phyloP scores from a whole-genome alignment of 2,113 vertebrate genomes.

The Chaetodon auriga region DNA sequence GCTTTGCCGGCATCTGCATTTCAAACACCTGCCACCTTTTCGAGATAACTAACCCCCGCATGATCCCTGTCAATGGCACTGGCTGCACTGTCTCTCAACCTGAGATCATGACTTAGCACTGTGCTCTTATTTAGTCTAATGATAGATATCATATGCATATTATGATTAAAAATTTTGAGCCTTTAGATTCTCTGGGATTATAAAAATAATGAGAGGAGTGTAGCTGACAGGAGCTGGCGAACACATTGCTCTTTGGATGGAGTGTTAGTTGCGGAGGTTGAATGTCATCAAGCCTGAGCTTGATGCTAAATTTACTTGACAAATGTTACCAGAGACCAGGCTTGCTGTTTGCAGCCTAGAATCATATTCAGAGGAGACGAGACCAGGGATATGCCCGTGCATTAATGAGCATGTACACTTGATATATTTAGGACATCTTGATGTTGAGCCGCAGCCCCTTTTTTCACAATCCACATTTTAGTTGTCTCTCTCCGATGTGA shows the following conservation, averaged over 20 bases:
- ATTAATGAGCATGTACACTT: conserved; percentile 44
- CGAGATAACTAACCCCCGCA: conserved; percentile 44
- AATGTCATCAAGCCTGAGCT: conserved; percentile 46
- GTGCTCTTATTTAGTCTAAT: conserved; percentile 59
- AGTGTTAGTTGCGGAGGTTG: conserved; percentile 37
- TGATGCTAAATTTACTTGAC: conserved; percentile 58
- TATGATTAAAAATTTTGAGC: conserved; percentile 24
- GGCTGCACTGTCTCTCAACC: conserved; percentile 31
- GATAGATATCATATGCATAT: conserved; percentile 33
- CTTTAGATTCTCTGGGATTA: conserved; percentile 30
- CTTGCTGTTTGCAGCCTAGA: conserved; percentile 1
- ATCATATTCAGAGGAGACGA: conserved; percentile 20
- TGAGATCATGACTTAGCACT: conserved; percentile 38
- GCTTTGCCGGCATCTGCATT: conserved; percentile 61
- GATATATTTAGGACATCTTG: conserved; percentile 27
- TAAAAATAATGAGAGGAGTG: conserved; percentile 57
- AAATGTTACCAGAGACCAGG: conserved; percentile 39
- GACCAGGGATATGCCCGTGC: conserved; percentile 1
- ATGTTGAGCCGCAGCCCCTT: conserved; percentile 11
- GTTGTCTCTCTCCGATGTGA: not conserved
- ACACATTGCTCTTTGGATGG: conserved; percentile 43
- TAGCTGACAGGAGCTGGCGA: conserved; percentile 21
- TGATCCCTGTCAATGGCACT: conserved; percentile 28
- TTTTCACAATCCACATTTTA: not conserved
- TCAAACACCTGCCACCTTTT: conserved; percentile 69